Percentiles rank a stretch among this genome's conserved stretches.
These are phyloP conservation scores for Lithosia quadra DNA, from an alignment of 2,888 invertebrate species.

Conservation along the genomic window DNA sequence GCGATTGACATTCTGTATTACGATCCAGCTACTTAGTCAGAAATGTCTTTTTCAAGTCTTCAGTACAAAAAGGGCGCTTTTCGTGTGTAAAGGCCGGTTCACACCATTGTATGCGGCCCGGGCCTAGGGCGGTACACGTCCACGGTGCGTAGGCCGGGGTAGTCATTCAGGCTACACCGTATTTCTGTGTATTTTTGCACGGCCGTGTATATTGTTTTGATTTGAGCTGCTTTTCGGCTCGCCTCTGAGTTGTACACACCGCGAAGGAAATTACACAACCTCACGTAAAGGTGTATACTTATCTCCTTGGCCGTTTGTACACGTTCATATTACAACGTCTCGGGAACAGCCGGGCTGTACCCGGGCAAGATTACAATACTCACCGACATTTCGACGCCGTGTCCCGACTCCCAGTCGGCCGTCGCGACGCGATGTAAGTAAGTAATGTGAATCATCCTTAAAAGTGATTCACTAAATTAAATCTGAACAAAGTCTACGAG, in stretches of 20 bases:
- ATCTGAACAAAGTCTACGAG: too few relatives aligned
- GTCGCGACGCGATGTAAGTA: not conserved
- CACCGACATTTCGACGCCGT: not conserved
- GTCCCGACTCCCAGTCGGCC: not conserved
- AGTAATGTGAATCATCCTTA: not conserved
- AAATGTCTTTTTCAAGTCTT: not conserved
- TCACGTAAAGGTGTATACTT: too few relatives aligned
- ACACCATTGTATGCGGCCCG: not conserved
- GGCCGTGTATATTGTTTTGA: not conserved
- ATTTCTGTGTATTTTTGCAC: not conserved
- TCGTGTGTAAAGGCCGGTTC: not conserved
- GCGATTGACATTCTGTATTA: not conserved
- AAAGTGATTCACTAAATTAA: not conserved
- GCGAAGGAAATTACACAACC: too few relatives aligned
- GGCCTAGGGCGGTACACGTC: not conserved
- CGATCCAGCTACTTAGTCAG: not conserved
- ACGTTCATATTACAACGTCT: too few relatives aligned
- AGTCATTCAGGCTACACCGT: not conserved
- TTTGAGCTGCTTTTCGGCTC: not conserved
- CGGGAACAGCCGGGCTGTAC: too few relatives aligned
- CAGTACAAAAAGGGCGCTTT: not conserved
- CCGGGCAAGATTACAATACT: not conserved
- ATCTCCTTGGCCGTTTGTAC: not conserved
- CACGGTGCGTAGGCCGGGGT: not conserved
- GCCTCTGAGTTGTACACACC: not conserved